These are phyloP conservation scores for Vandiemenella viatica DNA, from an alignment of 2,888 invertebrate species.

Conservation along the genomic window DNA sequence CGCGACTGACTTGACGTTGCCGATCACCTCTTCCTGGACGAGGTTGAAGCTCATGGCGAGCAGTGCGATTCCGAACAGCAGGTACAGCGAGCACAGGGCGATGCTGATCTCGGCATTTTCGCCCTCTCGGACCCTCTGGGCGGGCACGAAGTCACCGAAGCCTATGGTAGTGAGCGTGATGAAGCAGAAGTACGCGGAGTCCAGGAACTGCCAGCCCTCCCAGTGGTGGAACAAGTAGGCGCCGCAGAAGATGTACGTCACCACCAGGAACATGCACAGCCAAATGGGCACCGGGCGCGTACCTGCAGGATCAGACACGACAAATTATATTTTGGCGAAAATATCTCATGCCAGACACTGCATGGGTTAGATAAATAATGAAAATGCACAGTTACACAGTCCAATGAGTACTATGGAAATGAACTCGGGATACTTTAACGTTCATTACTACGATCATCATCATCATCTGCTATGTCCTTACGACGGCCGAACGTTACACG, in stretches of 20 bases:
- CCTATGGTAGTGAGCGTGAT: constrained; percentile 87
- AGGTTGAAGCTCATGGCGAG: constrained; percentile 94
- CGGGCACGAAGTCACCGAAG: constrained; percentile 83
- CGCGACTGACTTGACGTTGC: constrained; percentile 72
- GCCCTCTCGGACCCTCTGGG: constrained; percentile 41
- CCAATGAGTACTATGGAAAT: too few species aligned
- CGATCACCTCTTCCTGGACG: constrained; percentile 86
- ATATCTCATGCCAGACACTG: too few species aligned
- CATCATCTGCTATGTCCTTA: too few species aligned
- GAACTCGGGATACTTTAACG: too few species aligned
- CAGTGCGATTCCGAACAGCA: constrained; percentile 85
- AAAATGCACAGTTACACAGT: too few species aligned
- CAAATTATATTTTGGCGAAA: too few species aligned
- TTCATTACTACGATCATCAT: too few species aligned
- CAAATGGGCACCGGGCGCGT: constrained; percentile 68
- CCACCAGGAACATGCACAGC: constrained; percentile 74
- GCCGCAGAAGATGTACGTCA: constrained; percentile 79
- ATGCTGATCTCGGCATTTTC: constrained; percentile 43
- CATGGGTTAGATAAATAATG: too few species aligned
- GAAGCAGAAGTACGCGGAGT: constrained; percentile 87
- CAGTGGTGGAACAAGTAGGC: constrained; percentile 72
- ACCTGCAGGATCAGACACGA: constrained; percentile 36
- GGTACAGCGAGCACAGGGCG: constrained; percentile 78
- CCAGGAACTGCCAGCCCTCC: constrained; percentile 75
- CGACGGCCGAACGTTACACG: too few species aligned